Evolutionary conservation across 2,797 vertebrate genomes (phyloP).

Genomic region (Oryzias dopingdopingensis): DNA sequence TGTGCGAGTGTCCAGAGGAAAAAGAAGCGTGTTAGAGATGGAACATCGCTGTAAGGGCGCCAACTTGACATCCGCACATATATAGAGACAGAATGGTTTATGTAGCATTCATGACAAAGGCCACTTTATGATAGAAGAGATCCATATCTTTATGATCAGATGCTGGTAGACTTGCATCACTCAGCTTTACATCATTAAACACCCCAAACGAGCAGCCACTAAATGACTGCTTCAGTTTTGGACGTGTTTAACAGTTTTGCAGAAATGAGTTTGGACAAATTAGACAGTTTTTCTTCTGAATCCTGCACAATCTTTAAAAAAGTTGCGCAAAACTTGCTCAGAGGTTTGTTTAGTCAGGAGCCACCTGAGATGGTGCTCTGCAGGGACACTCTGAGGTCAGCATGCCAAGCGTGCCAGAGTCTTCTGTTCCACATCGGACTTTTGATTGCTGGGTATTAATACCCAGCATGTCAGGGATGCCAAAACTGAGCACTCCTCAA

Average conservation of each 20-base stretch:
- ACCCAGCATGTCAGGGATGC: conserved; percentile 63
- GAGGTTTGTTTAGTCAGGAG: conserved; percentile 11
- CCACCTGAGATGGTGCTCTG: conserved; percentile 18
- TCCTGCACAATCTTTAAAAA: neutral
- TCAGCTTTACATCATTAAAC: neutral
- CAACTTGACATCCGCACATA: conserved; percentile 47
- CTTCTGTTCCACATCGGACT: conserved; percentile 55
- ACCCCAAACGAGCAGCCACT: too few species aligned
- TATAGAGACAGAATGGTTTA: conserved; percentile 45
- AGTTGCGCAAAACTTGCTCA: neutral
- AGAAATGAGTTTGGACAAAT: neutral
- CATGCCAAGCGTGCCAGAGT: conserved; percentile 45
- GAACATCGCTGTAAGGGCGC: conserved; percentile 46
- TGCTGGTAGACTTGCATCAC: conserved; percentile 19
- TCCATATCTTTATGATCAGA: conserved; percentile 32
- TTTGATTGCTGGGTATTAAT: conserved; percentile 68
- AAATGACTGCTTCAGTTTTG: neutral
- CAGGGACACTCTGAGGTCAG: conserved; percentile 63
- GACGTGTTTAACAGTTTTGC: neutral
- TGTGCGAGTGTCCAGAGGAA: conserved; percentile 57
- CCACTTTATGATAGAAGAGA: conserved; percentile 31
- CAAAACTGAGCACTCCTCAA: conserved; percentile 43
- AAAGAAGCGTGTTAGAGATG: conserved; percentile 53
- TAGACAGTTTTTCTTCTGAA: neutral
- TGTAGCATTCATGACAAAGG: conserved; percentile 51